phyloP scores from a whole-genome alignment of 1,140 invertebrate species.

The Drosophila pruinosa region DNA sequence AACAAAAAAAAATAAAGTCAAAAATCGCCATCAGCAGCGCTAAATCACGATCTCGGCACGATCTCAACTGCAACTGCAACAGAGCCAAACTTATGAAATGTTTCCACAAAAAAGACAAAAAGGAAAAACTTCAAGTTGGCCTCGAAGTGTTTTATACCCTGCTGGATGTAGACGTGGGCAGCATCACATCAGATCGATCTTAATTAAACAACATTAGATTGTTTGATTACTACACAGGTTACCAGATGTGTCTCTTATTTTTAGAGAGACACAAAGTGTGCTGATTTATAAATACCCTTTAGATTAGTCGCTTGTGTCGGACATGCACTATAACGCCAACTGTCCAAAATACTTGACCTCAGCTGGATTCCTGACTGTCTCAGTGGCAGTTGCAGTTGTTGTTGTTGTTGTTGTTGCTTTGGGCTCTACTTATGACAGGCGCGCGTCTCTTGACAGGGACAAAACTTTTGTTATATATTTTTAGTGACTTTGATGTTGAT shows the following conservation, averaged over 20 bases:
- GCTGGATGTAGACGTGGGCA: not conserved
- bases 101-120: constrained; percentile 39
- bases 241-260: no score
- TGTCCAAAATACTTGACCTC: constrained; percentile 58
- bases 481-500: constrained; percentile 80
- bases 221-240: not conserved
- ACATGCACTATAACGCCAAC: no score
- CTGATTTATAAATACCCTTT: no score
- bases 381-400: constrained; percentile 4
- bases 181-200: not conserved
- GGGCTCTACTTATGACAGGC: constrained; percentile 73
- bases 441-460: constrained; percentile 53
- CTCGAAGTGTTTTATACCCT: constrained; percentile 18
- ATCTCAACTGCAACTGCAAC: constrained; percentile 45
- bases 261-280: no score
- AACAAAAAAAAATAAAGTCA: constrained; percentile 45
- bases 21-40: constrained; percentile 50
- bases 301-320: no score
- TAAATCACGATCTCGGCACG: constrained; percentile 78
- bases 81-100: constrained; percentile 73
- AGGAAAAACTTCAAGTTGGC: constrained; percentile 23
- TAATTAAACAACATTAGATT: not conserved
- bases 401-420: constrained; percentile 25
- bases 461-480: constrained; percentile 63
- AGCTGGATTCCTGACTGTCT: constrained; percentile 16